Percentiles rank a stretch among this genome's conserved stretches.
phyloP scores from a whole-genome alignment of 2,888 invertebrate genomes.

The Lissonota sp. region DNA sequence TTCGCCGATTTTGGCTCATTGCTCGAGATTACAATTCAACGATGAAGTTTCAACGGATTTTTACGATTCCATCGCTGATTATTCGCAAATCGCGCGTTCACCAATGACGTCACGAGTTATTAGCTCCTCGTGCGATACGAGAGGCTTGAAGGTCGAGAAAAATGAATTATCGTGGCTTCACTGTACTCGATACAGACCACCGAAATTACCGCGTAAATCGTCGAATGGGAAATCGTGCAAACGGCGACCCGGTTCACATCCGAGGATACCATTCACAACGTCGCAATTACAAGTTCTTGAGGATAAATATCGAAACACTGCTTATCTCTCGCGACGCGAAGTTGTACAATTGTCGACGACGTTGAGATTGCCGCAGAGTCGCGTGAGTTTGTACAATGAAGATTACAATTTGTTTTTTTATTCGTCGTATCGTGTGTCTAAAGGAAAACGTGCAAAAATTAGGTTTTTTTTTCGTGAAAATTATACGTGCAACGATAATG shows the following conservation, averaged over 20 bases:
- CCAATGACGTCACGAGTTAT: neutral
- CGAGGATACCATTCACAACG: constrained; percentile 89
- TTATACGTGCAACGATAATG: too few species aligned
- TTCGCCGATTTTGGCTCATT: neutral
- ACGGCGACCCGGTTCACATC: constrained; percentile 78
- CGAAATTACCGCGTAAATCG: constrained; percentile 88
- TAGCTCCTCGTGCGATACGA: neutral
- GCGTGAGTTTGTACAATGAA: constrained; percentile 84
- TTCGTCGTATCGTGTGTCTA: constrained; percentile 19
- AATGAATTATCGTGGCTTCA: constrained; percentile 86
- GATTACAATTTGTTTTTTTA: constrained; percentile 23
- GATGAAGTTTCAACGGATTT: neutral
- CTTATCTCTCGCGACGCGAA: constrained; percentile 89
- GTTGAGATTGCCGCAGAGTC: constrained; percentile 88
- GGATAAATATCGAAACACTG: constrained; percentile 88
- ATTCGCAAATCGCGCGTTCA: neutral
- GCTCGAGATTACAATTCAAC: constrained; percentile 11
- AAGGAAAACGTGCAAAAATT: neutral
- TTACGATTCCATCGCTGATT: neutral
- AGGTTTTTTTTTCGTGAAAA: too few species aligned
- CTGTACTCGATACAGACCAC: constrained; percentile 90
- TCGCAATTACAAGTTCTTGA: constrained; percentile 89
- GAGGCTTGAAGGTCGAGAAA: constrained; percentile 29
- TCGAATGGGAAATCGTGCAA: constrained; percentile 69
- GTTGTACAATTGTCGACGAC: constrained; percentile 87